Evolutionary conservation across 2,113 vertebrate genomes (phyloP).

Genomic region (Strix uralensis): DNA sequence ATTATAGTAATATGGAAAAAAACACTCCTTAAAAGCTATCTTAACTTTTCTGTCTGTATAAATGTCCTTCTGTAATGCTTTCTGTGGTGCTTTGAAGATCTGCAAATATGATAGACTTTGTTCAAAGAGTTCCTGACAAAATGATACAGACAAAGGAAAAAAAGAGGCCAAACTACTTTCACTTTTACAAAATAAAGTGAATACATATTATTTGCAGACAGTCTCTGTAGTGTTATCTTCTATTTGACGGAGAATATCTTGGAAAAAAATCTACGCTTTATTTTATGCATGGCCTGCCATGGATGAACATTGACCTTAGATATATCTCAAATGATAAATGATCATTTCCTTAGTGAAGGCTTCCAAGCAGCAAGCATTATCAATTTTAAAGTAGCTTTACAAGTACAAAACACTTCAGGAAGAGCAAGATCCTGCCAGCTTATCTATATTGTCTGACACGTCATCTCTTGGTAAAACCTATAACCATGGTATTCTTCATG

Average conservation of each 20-base stretch:
- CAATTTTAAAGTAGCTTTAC: background rate
- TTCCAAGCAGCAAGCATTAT: background rate
- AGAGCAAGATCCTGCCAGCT: background rate
- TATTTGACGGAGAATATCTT: background rate
- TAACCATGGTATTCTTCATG: background rate
- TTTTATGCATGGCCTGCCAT: background rate
- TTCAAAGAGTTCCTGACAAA: background rate
- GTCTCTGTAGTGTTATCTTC: background rate
- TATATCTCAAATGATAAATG: background rate
- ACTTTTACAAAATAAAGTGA: background rate
- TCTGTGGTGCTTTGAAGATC: background rate
- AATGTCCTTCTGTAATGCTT: background rate
- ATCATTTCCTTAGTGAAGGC: background rate
- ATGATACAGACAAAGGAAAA: background rate
- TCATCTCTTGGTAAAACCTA: background rate
- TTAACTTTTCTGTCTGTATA: background rate
- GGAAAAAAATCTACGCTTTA: slow-evolving; percentile 9
- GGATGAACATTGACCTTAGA: slow-evolving; percentile 3
- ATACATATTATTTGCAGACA: background rate
- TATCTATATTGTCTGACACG: background rate
- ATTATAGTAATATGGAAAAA: background rate
- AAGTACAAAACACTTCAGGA: background rate
- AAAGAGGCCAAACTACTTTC: background rate
- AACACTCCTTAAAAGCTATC: background rate
- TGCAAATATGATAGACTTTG: background rate